Evolutionary conservation across 2,797 vertebrate genomes (phyloP).

Genomic region (Gallinago stenura): DNA sequence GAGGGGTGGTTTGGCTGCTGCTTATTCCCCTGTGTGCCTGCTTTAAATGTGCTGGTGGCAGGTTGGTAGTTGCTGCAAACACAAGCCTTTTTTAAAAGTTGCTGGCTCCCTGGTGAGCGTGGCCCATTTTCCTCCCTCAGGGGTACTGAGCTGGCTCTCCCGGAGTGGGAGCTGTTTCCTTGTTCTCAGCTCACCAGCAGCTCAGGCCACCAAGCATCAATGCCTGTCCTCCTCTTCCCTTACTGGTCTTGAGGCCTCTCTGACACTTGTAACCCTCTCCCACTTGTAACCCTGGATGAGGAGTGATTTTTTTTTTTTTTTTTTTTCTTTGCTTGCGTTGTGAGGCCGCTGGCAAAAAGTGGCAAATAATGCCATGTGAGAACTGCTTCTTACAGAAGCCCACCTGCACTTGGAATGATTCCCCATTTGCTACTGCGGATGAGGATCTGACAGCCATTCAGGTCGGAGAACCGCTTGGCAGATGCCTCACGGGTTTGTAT

Average conservation of each 20-base stretch:
- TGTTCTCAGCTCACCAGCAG: neutral
- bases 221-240: neutral
- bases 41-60: neutral
- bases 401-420: neutral
- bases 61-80: neutral
- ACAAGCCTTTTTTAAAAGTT: neutral
- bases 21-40: neutral
- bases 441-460: neutral
- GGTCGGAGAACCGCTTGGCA: neutral
- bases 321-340: neutral
- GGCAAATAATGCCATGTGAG: neutral
- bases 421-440: neutral
- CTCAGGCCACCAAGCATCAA: neutral
- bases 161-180: neutral
- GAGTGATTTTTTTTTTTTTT: neutral
- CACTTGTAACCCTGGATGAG: neutral
- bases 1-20: neutral
- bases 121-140: neutral
- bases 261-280: neutral
- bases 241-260: neutral
- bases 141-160: neutral
- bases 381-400: neutral
- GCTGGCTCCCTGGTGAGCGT: accelerated
- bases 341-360: neutral
- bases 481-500: neutral